phyloP scores from a whole-genome alignment of 2,113 vertebrate species.

The Tautogolabrus adspersus region DNA sequence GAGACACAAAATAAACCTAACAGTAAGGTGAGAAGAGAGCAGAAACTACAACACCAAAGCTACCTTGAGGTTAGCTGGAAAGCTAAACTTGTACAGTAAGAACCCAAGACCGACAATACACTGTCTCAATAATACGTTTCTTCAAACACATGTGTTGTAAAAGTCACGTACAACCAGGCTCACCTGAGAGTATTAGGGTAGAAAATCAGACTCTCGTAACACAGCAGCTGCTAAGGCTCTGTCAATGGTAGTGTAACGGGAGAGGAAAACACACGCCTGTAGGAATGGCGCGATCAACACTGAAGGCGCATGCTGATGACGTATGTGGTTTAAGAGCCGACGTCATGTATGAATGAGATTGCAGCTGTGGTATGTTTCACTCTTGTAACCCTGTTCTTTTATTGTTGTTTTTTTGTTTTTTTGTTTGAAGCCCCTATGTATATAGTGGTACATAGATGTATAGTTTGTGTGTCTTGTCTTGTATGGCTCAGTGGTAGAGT shows the following conservation, averaged over 20 bases:
- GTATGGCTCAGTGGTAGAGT: too few relatives aligned
- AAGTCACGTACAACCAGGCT: constrained; percentile 31
- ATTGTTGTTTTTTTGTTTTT: too few relatives aligned
- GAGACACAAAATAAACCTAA: constrained; percentile 18
- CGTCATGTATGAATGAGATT: constrained; percentile 8
- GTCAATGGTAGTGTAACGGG: constrained; percentile 40
- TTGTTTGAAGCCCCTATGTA: too few relatives aligned
- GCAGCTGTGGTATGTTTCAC: background rate
- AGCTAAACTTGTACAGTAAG: constrained; percentile 59
- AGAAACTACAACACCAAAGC: constrained; percentile 14
- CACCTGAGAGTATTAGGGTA: constrained; percentile 51
- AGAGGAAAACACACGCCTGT: constrained; percentile 74
- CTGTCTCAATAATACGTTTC: background rate
- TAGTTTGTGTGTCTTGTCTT: too few relatives aligned
- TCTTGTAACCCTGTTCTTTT: background rate
- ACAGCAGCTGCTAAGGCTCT: constrained; percentile 33
- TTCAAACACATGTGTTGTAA: background rate
- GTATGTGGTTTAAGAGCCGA: background rate
- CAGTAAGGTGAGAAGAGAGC: too few relatives aligned
- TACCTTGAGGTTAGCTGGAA: constrained; percentile 65
- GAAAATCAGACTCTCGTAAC: constrained; percentile 21
- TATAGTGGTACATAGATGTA: too few relatives aligned
- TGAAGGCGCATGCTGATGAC: constrained; percentile 73
- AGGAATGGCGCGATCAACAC: constrained; percentile 73
- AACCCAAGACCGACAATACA: background rate